Conservation (phyloP, 1,140 invertebrate species). For the Tribolium madens region DNA sequence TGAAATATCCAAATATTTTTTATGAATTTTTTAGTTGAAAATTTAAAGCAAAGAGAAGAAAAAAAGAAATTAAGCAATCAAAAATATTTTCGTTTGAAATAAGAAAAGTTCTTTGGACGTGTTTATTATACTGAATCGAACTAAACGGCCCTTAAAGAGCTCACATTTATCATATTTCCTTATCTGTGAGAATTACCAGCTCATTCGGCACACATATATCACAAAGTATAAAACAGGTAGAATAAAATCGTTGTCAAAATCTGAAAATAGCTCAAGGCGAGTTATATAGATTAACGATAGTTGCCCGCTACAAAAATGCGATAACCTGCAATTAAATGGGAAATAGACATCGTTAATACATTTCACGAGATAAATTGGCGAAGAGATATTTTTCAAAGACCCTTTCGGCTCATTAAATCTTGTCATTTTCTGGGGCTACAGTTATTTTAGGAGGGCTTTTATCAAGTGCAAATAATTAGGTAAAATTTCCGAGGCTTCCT, state of each 20-base stretch:
- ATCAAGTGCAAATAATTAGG: constrained; percentile 11
- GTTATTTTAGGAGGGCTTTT: background rate
- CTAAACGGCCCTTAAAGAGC: background rate
- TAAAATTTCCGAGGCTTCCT: background rate
- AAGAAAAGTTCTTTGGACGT: too few relatives aligned
- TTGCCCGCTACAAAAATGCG: background rate
- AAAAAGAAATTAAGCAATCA: too few relatives aligned
- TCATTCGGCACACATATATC: background rate
- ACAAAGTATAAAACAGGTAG: background rate
- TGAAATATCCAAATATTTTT: too few relatives aligned
- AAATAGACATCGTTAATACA: constrained; percentile 1
- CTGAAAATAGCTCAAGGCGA: background rate
- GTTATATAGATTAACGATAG: constrained; percentile 2
- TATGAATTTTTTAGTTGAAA: too few relatives aligned
- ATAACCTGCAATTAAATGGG: constrained; percentile 8
- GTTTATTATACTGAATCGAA: too few relatives aligned
- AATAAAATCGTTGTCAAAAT: background rate
- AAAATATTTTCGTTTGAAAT: too few relatives aligned
- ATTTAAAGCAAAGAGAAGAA: too few relatives aligned
- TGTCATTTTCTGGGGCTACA: background rate
- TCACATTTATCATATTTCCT: constrained; percentile 3
- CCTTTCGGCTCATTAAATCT: background rate
- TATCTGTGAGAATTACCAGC: background rate
- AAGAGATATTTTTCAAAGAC: background rate
- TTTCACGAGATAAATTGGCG: background rate